These are phyloP conservation scores for Sinocyclocheilus anophthalmus DNA, from an alignment of 2,113 vertebrate genomes.

Conservation along the genomic window DNA sequence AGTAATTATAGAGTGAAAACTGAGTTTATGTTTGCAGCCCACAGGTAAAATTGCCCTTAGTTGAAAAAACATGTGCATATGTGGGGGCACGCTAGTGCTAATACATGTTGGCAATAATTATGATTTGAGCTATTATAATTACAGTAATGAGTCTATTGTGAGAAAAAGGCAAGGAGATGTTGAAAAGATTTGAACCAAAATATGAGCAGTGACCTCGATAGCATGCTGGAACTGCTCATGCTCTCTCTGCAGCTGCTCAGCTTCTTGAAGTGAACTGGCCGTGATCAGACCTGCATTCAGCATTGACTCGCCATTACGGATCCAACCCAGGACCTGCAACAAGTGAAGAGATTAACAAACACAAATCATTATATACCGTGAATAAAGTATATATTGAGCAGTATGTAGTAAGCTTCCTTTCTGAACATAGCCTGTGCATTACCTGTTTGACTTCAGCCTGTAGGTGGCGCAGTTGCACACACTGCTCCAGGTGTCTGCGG, in stretches of 20 bases:
- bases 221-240: conserved; percentile 99
- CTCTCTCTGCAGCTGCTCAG: conserved; percentile 94
- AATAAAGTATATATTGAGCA: not conserved
- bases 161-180: not conserved
- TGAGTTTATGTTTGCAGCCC: not conserved
- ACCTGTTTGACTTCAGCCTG: conserved; percentile 99
- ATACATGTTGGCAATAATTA: not conserved
- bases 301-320: conserved; percentile 98
- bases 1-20: not conserved
- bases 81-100: not conserved
- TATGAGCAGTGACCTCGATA: conserved; percentile 84
- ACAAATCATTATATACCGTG: not conserved
- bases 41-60: not conserved
- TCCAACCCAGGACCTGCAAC: conserved; percentile 94
- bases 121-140: not conserved
- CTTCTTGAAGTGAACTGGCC: conserved; percentile 95
- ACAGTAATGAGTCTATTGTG: not conserved
- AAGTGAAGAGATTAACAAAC: conserved; percentile 1
- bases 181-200: too few relatives aligned
- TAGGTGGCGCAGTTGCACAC: conserved; percentile 95
- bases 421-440: not conserved
- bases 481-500: conserved; percentile 95
- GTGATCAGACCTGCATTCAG: conserved; percentile 96
- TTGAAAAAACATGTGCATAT: not conserved
- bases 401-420: not conserved